Evolutionary conservation across 2,113 vertebrate species (phyloP), one percentile per base, ranked within the genome.

Genomic region (Sinocyclocheilus rhinocerous): DNA sequence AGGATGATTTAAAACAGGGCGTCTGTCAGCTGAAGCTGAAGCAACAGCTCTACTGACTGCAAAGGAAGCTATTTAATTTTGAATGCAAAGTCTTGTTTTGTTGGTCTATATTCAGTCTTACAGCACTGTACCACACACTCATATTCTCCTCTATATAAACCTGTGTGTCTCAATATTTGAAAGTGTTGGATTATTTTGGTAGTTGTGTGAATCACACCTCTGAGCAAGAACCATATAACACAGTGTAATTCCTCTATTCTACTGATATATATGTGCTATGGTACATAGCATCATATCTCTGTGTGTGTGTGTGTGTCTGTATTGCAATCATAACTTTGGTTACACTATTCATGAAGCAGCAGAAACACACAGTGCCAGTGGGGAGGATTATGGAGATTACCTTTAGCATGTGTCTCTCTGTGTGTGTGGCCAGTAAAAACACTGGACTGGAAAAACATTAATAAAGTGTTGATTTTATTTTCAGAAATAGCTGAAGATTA

Each of bases 231-330:
- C 26, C 52, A 36, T 52, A 69, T 77, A 79, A 57, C 75, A 77
- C 59, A 20, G 18, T 29, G 13, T 63, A 79, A 79, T 84, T 78
- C 29, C 39, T 63, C 73, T 18, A 78, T 79, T 78, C 61, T 24
- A 39, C 69, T 59, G 52, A 72, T 70, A 39, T 84, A 11, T 61
- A 33, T 36, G 48, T 36, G 81, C 77, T 52, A 39, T 70, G 72
- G 52, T 83, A 76, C 59, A 73, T 6, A 1, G 52, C 4, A 55
- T 83, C 45, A 45, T 85, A 42, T 89, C 33, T 22, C 36, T 29
- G 29, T 29, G 29, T 29, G 29, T 29, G 29, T 89, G 42, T 42
- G 85, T 92, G 91, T 89, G 92, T 92, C 79, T 89, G 88, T 79
- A 45, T 77, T 87, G 70, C 36, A 22, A 10, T 57, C 50, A 80